Evolutionary conservation across 2,113 vertebrate species (phyloP).

Genomic region (Pterocles orientalis): DNA sequence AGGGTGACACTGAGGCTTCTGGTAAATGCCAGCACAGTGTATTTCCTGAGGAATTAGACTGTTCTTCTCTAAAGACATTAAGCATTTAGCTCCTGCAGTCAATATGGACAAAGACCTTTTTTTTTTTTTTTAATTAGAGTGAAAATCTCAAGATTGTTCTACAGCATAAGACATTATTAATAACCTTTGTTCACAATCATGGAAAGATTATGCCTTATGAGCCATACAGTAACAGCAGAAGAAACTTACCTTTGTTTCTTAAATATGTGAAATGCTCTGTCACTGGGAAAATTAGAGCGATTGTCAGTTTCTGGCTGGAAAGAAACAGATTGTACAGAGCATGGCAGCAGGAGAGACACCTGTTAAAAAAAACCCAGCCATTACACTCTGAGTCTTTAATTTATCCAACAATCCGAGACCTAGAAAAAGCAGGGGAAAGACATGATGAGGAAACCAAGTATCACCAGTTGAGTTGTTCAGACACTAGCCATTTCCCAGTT

Average conservation of each 20-base stretch:
- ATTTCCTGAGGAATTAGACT: constrained; percentile 16
- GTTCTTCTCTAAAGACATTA: constrained; percentile 40
- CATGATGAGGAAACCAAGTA: neutral
- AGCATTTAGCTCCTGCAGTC: constrained; percentile 9
- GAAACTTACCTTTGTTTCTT: constrained; percentile 92
- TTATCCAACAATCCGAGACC: neutral
- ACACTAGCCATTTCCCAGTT: neutral
- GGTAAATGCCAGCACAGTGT: too few species aligned
- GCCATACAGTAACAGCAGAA: neutral
- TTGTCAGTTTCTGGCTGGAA: constrained; percentile 98
- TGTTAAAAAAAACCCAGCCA: constrained; percentile 53
- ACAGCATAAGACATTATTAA: neutral
- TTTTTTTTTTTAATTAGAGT: neutral
- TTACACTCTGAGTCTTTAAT: neutral
- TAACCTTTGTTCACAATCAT: neutral
- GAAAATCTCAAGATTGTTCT: neutral
- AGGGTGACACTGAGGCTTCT: too few species aligned
- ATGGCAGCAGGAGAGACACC: constrained; percentile 83
- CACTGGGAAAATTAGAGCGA: constrained; percentile 92
- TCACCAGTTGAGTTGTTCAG: neutral
- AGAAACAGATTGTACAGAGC: constrained; percentile 91
- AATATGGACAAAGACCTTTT: neutral
- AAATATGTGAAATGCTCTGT: constrained; percentile 96
- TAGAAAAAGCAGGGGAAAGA: neutral
- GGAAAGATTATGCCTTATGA: neutral